A percentile compares a stretch with the other conserved stretches of the same genome.
phyloP scores from a whole-genome alignment of 2,797 vertebrate species.

The Tragopan temminckii region DNA sequence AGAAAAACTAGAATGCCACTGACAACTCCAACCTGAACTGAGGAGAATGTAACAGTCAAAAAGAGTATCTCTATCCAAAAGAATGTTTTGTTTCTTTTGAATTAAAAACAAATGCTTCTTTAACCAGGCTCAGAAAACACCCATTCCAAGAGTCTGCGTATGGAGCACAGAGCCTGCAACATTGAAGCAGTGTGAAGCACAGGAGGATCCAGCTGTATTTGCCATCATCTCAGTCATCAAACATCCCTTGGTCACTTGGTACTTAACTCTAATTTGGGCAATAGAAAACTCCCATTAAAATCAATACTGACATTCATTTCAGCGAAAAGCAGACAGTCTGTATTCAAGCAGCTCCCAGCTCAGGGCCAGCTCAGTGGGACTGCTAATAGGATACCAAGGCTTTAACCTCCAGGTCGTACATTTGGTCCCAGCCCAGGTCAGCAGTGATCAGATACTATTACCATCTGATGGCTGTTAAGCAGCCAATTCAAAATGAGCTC shows the following conservation, averaged over 20 bases:
- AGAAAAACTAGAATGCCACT: neutral
- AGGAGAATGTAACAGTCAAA: neutral
- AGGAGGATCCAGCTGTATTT: neutral
- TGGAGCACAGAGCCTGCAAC: neutral
- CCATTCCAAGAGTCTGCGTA: neutral
- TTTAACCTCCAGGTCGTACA: neutral
- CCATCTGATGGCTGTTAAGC: neutral
- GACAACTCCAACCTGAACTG: neutral
- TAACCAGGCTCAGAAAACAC: neutral
- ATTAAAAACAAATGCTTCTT: conserved; percentile 25
- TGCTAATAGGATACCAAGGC: neutral
- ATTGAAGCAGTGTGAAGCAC: neutral
- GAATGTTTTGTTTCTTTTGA: neutral
- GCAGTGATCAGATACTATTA: neutral
- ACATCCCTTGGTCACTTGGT: neutral
- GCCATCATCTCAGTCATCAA: neutral
- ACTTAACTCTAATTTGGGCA: neutral
- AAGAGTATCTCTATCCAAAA: neutral
- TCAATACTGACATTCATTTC: neutral
- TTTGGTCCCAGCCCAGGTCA: neutral
- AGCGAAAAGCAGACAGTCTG: neutral
- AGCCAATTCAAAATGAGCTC: conserved; percentile 39
- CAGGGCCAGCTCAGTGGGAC: neutral
- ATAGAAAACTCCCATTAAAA: neutral
- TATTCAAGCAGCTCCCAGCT: neutral